Evolutionary conservation across 2,888 invertebrate genomes (phyloP), one percentile per base, ranked within the genome.

Genomic region (Caenorhabditis sp.): DNA sequence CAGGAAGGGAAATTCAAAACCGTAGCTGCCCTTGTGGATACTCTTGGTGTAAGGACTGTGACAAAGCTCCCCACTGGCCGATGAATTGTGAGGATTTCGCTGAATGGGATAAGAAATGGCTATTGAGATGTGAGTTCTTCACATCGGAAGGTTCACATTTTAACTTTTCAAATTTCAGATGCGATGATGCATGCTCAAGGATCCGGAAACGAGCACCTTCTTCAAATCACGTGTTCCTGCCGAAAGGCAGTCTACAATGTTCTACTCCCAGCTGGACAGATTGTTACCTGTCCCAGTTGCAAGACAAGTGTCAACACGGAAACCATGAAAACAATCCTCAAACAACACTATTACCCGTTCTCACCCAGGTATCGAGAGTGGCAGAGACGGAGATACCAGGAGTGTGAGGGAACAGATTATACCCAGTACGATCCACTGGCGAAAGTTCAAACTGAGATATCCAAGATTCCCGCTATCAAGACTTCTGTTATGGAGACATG

Each of bases 91-190:
- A 38, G 26, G 61, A 73, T 16, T 73, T 49, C 41, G 19, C 24
- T 6, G 61, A 61, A 49, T 73, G 73, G 73, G 58, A 61, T 16
- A 73, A 73, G 61, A 73, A 73, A 22, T 73, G 73, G 73, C 24
- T 47, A 10, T 22, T 73, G 24, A 49, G 73, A 73, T 73, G 73
- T 73, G 22, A 73, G 73, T 24, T 35, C n/a, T 10, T 16, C n/a
- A 10, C 8, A 14, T 35, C 31, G n/a, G 35, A 56, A 44, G 16
- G 12, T 16, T 16, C n/a, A 26, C 2, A 16, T 54, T 54, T 31
- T 22, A 3, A 5, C 6, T n/a, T 26, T 22, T 14, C 10, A 0
- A 0, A 41, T 68, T 68, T 68, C 51, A 68, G 68, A 68, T 38
- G 12, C 68, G 2, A 68, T 66, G 61, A 56, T 58, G 61, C n/a